Base-by-base conservation (phyloP, 2,888 invertebrate species). In the Dasysyrphus albostriatus region DNA sequence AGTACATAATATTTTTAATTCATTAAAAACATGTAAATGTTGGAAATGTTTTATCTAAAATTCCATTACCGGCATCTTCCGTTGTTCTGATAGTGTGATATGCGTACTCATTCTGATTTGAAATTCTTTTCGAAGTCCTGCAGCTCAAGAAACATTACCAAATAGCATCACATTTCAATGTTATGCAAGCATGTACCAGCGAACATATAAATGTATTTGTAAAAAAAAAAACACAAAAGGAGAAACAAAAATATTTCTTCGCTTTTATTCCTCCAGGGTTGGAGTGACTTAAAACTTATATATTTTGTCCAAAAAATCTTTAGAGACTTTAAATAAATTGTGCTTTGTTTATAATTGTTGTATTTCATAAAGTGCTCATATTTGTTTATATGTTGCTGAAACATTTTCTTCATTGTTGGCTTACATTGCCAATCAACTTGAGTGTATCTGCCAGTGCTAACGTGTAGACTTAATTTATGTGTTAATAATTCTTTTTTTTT, bases 71-170 rank as follows among this genome's bases (percentile, higher is more conserved):
- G 8, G 8, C 6, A 7, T 19, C 12, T 65, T 14, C 16, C 19
- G 16, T 19, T 67, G 34, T 19, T 39, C 37, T 39, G 24, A 24
- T 24, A 3, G 24, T 24, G 5, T 29, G 29, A 34, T 16, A 16
- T 19, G 12, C 14, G 19, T 29, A 34, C 34, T 34, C 65, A 44
- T 44, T 32, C 5, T 12, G 65, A 65, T 65, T 65, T 49, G 7
- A 49, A 34, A 67, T 49, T 67, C 49, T 34, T 19, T 14, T 7
- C 14, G 12, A 67, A 19, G 16, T 34, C 10, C 7, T 19, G n/a
- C 44, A 49, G 63, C 34, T 34, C 16, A 49, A 49, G 67, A 49
- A 65, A 37, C 67, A 67, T 65, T 47, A 65, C 29, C 5, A 63
- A 63, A 42, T 24, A 12, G 47, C 51, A 73, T 65, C 29, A 58